phyloP scores from a whole-genome alignment of 64 coral and sea anemone genomes.

The Montipora sp. region DNA sequence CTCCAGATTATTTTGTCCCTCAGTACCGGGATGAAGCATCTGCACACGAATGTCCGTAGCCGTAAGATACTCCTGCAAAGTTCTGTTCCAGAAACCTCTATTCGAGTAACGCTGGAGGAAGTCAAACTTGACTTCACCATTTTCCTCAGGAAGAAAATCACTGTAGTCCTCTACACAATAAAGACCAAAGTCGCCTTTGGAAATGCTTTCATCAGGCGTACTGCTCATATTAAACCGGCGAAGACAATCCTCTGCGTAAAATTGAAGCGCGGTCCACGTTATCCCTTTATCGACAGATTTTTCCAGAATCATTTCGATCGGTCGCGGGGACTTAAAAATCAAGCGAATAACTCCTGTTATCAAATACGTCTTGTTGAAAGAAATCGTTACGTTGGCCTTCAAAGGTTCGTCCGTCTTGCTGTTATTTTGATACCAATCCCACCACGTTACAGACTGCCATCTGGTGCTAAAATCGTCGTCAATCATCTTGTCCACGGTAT shows the following conservation, averaged over 20 bases:
- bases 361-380: constrained; percentile 92
- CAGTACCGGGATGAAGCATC: constrained; percentile 72
- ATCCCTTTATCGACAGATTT: constrained; percentile 75
- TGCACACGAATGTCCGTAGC: constrained; percentile 84
- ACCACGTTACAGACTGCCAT: constrained; percentile 95
- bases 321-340: constrained; percentile 81
- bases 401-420: constrained; percentile 52
- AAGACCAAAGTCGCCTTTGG: background rate
- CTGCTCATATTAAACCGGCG: constrained; percentile 24
- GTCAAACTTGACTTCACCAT: constrained; percentile 77
- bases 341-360: constrained; percentile 73
- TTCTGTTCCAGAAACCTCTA: constrained; percentile 57
- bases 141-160: constrained; percentile 20
- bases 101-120: constrained; percentile 71
- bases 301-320: constrained; percentile 80
- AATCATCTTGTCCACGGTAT: constrained; percentile 49
- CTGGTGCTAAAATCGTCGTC: constrained; percentile 6
- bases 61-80: constrained; percentile 73
- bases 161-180: constrained; percentile 87
- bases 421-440: constrained; percentile 87
- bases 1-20: constrained; percentile 39
- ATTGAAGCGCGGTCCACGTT: constrained; percentile 79
- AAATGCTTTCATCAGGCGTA: constrained; percentile 34
- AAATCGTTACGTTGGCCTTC: constrained; percentile 77
- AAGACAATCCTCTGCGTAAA: constrained; percentile 77